A percentile compares a stretch with the other conserved stretches of the same genome.
These are phyloP conservation scores for Xestoiulus laeticollis DNA, from an alignment of 2,888 invertebrate species.

Conservation along the genomic window DNA sequence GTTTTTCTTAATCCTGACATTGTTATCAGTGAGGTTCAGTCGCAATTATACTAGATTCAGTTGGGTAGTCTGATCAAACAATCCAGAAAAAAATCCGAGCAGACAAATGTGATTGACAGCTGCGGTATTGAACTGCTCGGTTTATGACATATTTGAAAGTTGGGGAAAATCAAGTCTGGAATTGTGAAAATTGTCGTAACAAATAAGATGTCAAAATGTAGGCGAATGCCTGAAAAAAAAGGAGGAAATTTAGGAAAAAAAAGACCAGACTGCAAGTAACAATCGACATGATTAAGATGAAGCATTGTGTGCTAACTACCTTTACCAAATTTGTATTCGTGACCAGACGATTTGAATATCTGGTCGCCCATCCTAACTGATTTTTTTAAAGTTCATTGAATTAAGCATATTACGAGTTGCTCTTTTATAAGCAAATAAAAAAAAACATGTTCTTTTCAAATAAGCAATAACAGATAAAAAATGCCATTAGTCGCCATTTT, in stretches of 20 bases:
- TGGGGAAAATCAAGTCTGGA: background rate
- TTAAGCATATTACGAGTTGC: too few relatives aligned
- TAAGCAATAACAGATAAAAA: too few relatives aligned
- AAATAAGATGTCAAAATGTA: background rate
- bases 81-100: background rate
- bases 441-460: too few relatives aligned
- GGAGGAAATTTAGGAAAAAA: background rate
- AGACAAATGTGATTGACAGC: conserved; percentile 3
- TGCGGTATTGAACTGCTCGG: background rate
- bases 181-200: background rate
- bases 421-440: too few relatives aligned
- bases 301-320: conserved; percentile 5
- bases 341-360: background rate
- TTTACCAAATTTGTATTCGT: background rate
- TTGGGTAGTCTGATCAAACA: background rate
- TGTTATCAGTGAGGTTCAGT: background rate
- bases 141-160: background rate
- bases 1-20: background rate
- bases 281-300: background rate
- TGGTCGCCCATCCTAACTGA: background rate
- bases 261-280: background rate
- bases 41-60: background rate
- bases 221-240: background rate
- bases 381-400: background rate
- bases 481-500: too few relatives aligned